Evolutionary conservation across 2,888 invertebrate genomes (phyloP).

Genomic region (Allolobophora icterica): DNA sequence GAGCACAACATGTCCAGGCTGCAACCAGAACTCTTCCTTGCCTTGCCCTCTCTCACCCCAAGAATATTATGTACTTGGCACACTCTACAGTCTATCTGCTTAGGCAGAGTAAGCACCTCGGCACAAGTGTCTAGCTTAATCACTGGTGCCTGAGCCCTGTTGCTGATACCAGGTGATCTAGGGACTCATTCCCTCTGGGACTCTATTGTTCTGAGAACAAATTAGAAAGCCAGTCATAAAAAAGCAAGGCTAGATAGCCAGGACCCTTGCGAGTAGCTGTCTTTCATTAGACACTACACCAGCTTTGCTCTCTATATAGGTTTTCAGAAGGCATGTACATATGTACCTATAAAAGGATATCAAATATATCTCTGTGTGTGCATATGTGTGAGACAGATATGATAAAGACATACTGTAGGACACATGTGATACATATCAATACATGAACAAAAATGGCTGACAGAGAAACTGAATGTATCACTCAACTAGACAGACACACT

Average conservation of each 20-base stretch:
- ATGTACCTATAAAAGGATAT: too few relatives aligned
- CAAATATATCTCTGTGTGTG: too few relatives aligned
- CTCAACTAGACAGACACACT: too few relatives aligned
- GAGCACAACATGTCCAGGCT: background rate
- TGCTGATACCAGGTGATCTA: slow-evolving; percentile 26
- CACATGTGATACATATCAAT: too few relatives aligned
- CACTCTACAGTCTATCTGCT: slow-evolving; percentile 7
- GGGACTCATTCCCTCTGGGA: background rate
- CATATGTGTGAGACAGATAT: too few relatives aligned
- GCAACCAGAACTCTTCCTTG: background rate
- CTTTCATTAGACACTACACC: background rate
- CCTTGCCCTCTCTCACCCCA: slow-evolving; percentile 1
- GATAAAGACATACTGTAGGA: too few relatives aligned
- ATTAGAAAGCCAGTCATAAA: background rate
- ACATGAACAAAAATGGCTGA: too few relatives aligned
- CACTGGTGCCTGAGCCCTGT: background rate
- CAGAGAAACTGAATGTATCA: too few relatives aligned
- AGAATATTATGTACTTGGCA: slow-evolving; percentile 17
- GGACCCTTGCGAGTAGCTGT: background rate
- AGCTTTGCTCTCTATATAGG: background rate
- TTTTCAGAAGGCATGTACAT: background rate
- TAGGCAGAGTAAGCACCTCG: background rate
- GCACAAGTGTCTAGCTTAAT: slow-evolving; percentile 3
- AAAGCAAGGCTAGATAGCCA: slow-evolving; percentile 5
- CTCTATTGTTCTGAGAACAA: slow-evolving; percentile 20